Conservation (phyloP, 2,113 vertebrate species). For the Syrmaticus mikado region DNA sequence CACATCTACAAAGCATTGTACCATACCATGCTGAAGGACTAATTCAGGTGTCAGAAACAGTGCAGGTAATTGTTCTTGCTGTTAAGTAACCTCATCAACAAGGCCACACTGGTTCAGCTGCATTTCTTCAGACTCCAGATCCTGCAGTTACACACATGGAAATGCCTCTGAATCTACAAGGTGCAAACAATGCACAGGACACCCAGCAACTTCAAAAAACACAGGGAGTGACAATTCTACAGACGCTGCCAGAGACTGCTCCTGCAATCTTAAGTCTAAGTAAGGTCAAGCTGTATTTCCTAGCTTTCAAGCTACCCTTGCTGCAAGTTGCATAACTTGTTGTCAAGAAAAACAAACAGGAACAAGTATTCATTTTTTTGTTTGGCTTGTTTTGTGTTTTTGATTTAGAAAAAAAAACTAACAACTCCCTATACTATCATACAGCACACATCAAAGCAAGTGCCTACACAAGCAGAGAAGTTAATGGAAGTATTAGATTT, state of each 20-base stretch:
- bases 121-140: not conserved
- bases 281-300: not conserved
- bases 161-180: not conserved
- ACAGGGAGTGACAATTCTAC: accelerated
- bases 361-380: not conserved
- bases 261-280: not conserved
- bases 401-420: not conserved
- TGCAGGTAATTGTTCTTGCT: not conserved
- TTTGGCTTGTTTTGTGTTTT: not conserved
- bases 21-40: not conserved
- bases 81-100: not conserved
- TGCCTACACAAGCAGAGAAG: not conserved
- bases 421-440: not conserved
- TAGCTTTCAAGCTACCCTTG: not conserved
- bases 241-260: not conserved
- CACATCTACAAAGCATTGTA: accelerated
- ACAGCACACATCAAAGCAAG: not conserved
- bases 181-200: not conserved
- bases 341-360: not conserved
- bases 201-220: not conserved
- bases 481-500: not conserved
- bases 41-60: not conserved
- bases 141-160: accelerated
- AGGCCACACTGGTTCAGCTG: accelerated
- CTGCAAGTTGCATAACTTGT: not conserved